Base-by-base conservation (phyloP, 2,888 invertebrate genomes). In the Agrochola lota region DNA sequence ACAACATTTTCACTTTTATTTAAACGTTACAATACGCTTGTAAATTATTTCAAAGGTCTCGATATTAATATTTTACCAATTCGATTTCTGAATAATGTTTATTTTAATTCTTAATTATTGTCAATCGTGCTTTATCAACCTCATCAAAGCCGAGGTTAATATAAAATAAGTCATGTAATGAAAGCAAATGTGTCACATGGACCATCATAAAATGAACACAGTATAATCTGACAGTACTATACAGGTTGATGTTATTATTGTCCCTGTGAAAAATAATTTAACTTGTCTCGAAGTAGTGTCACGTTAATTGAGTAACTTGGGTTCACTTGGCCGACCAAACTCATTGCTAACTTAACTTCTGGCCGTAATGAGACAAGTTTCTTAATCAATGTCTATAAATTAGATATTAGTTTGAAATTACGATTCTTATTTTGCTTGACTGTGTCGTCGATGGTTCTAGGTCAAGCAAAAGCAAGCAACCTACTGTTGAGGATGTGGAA, bases 291-390 rank as follows among this genome's bases (percentile, higher is more conserved):
- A 68, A 52, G n/a, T 49, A 15, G 17, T 43, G 6, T 43, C 35
- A 59, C 59, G 64, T 73, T 83, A 83, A 84, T 84, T 74, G 73
- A 82, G 59, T 64, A 79, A 85, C 67, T 84, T 78, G 55, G 17
- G 17, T 55, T 68, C 46, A 66, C 67, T 85, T 71, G 43, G 66
- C 26, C 26, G 30, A 23, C n/a, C 55, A n/a, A 71, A 82, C 77
- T 85, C 40, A 62, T 72, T 66, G 71, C 71, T 76, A 88, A 88
- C 80, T 85, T 77, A 7, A 63, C 60, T 17, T 26, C 35, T 67
- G 59, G 63, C 71, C 46, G 55, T 59, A 74, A 78, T 72, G 30
- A 69, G 78, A 26, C 20, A 84, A 84, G 83, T 84, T 84, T 84
- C 59, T 57, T 74, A 69, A 73, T 78, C 75, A 79, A 71, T 74